Evolutionary conservation across 2,888 invertebrate genomes (phyloP).

Genomic region (Julus scanicus): DNA sequence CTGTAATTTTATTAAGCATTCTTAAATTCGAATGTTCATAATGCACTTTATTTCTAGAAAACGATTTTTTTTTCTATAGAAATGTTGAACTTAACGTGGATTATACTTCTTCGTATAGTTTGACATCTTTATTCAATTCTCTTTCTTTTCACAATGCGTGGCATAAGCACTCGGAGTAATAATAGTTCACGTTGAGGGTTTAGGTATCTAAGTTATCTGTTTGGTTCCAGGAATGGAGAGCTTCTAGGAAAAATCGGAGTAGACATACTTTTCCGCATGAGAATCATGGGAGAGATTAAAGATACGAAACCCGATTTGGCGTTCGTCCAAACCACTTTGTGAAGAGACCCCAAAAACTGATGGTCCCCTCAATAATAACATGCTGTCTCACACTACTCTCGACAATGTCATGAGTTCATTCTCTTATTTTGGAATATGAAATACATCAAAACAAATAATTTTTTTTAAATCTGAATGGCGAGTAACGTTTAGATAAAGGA

Average conservation of each 20-base stretch:
- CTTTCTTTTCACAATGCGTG: slow-evolving; percentile 1
- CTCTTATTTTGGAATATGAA: background rate
- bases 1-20: too few species aligned
- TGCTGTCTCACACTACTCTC: background rate
- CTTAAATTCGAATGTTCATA: too few species aligned
- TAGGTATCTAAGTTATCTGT: background rate
- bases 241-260: background rate
- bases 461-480: too few species aligned
- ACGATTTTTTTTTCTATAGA: too few species aligned
- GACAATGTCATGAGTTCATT: background rate
- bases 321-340: slow-evolving; percentile 23
- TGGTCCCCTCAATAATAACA: background rate
- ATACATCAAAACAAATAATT: too few species aligned
- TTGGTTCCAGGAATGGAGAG: background rate
- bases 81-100: background rate
- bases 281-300: slow-evolving; percentile 1
- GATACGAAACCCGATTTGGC: slow-evolving; percentile 21
- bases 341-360: background rate
- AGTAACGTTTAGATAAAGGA: background rate
- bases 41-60: too few species aligned
- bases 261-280: background rate
- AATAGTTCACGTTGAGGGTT: background rate
- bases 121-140: background rate
- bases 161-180: background rate
- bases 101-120: background rate